Percentiles rank a stretch among this genome's conserved stretches.
Conservation (phyloP, 2,888 invertebrate genomes). For the Graphium colonna region DNA sequence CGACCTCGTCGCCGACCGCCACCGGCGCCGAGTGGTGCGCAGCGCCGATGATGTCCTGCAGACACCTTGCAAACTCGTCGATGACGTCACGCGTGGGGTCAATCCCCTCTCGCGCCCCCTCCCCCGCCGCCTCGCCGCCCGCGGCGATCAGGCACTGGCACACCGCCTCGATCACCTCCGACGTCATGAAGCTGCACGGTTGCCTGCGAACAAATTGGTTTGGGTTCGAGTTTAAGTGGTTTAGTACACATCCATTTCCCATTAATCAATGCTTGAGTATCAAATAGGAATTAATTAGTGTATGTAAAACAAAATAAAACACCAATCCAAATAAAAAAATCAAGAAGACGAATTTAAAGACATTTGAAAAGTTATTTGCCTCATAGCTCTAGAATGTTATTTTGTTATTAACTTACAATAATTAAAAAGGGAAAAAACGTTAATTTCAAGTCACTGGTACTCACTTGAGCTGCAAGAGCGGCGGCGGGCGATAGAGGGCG, state of each 20-base stretch:
- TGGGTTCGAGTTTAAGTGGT: no score
- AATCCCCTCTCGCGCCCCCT: conserved; percentile 88
- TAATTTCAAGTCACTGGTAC: no score
- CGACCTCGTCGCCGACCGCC: conserved; percentile 37
- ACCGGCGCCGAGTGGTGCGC: conserved; percentile 45
- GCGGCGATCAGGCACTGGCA: conserved; percentile 97
- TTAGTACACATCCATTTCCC: no score
- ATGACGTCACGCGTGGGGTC: conserved; percentile 88
- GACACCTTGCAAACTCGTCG: conserved; percentile 96
- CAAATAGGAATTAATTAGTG: no score
- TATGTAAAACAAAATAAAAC: no score
- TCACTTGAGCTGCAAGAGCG: conserved; percentile 31
- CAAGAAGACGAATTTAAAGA: no score
- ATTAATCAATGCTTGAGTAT: no score
- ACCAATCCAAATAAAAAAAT: no score
- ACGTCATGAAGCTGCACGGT: conserved; percentile 95
- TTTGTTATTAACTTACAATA: no score
- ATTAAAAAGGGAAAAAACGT: no score
- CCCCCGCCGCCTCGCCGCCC: conserved; percentile 89
- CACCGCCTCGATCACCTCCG: conserved; percentile 97
- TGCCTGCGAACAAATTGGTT: conserved; percentile 79
- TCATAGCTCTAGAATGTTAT: no score
- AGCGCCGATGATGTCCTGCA: conserved; percentile 91
- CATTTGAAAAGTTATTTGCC: no score
- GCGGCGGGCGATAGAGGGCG: conserved; percentile 33